Percentiles rank a stretch among this genome's conserved stretches.
Conservation (phyloP, 2,888 invertebrate species). For the Troides helena region DNA sequence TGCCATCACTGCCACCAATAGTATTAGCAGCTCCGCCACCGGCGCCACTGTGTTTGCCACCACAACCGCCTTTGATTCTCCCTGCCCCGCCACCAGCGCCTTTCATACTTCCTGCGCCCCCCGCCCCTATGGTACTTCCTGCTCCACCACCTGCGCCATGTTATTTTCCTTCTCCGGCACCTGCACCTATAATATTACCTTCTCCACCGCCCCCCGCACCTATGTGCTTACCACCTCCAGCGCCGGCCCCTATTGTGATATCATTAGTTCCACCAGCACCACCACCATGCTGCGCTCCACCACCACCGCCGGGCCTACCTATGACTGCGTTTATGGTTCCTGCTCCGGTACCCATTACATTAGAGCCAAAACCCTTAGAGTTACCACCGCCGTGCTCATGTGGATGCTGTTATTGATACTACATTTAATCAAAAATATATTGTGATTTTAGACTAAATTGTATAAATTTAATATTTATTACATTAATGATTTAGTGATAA, state of each 20-base stretch:
- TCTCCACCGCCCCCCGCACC: constrained; percentile 36
- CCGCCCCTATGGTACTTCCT: constrained; percentile 31
- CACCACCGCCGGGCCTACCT: constrained; percentile 49
- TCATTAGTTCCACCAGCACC: constrained; percentile 53
- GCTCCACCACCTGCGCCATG: constrained; percentile 37
- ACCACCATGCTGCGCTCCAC: constrained; percentile 46
- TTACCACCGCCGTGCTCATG: constrained; percentile 42
- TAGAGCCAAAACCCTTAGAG: constrained; percentile 62
- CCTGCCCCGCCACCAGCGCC: constrained; percentile 38
- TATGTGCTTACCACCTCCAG: constrained; percentile 36
- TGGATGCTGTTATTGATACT: constrained; percentile 7
- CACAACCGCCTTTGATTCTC: constrained; percentile 39
- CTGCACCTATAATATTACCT: constrained; percentile 34
- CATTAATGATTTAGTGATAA: neutral
- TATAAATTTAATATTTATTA: constrained; percentile 14
- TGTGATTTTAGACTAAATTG: neutral
- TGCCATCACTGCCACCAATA: constrained; percentile 44
- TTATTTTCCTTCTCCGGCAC: constrained; percentile 36
- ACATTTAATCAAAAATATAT: neutral
- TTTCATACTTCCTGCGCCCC: constrained; percentile 31
- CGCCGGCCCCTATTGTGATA: constrained; percentile 49
- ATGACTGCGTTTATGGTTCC: constrained; percentile 68
- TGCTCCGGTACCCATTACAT: constrained; percentile 60
- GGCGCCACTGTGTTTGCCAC: constrained; percentile 39
- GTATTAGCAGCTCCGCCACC: constrained; percentile 46